A percentile compares a stretch with the other conserved stretches of the same genome.
Conservation (phyloP, 2,888 invertebrate genomes). For the Philopedon plagiatum region DNA sequence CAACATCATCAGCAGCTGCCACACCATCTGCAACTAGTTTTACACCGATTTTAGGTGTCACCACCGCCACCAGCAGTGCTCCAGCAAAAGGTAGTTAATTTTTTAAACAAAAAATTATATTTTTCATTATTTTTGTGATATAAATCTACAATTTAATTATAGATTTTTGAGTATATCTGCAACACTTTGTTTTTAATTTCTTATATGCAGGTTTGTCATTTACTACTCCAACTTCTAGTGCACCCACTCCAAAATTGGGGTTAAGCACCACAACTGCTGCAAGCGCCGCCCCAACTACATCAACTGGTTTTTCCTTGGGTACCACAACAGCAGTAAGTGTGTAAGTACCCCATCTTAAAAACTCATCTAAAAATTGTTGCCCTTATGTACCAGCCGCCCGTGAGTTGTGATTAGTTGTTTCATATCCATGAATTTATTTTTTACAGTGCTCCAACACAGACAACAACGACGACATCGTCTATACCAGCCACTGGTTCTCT, state of each 20-base stretch:
- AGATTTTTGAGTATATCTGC: not conserved
- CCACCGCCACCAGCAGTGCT: conserved; percentile 34
- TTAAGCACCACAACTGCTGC: conserved; percentile 40
- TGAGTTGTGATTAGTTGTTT: too few relatives aligned
- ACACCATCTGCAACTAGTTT: conserved; percentile 51
- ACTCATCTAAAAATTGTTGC: too few relatives aligned
- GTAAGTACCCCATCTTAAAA: too few relatives aligned
- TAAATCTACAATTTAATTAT: too few relatives aligned
- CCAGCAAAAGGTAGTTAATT: conserved; percentile 32
- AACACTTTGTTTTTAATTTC: not conserved
- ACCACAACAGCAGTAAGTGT: conserved; percentile 33
- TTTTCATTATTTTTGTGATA: too few relatives aligned
- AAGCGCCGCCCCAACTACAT: conserved; percentile 43
- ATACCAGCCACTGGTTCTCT: conserved; percentile 71
- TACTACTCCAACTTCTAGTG: conserved; percentile 12
- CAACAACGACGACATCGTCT: conserved; percentile 57
- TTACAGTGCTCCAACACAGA: conserved; percentile 52
- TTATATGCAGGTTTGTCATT: conserved; percentile 18
- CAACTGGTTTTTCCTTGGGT: conserved; percentile 46
- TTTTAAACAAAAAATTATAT: too few relatives aligned
- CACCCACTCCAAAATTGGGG: conserved; percentile 25
- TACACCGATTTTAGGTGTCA: conserved; percentile 51
- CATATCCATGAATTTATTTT: too few relatives aligned
- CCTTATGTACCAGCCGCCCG: too few relatives aligned
- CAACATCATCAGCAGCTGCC: conserved; percentile 65